A percentile compares a stretch with the other conserved stretches of the same genome.
These are phyloP conservation scores for Cynopterus brachyotis DNA, from an alignment of 2,113 vertebrate genomes.

Conservation along the genomic window DNA sequence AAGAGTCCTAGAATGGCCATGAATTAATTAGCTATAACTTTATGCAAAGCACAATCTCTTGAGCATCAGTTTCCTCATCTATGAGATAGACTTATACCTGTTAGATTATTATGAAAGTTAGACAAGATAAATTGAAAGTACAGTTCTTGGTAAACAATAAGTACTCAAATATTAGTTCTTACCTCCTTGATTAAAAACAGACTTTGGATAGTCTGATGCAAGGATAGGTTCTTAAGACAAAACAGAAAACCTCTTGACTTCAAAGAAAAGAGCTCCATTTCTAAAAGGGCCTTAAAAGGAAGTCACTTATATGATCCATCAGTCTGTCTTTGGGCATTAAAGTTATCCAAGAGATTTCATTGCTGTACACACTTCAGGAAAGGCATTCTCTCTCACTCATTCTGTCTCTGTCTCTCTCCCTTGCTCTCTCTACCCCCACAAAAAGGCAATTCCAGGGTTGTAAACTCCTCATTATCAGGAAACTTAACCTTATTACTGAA, in stretches of 20 bases:
- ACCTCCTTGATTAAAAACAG: neutral
- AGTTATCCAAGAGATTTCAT: neutral
- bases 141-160: conserved; percentile 16
- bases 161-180: neutral
- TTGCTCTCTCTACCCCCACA: neutral
- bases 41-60: conserved; percentile 45
- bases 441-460: conserved; percentile 41
- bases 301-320: conserved; percentile 21
- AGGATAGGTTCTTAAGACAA: neutral
- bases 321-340: conserved; percentile 19
- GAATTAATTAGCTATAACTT: conserved; percentile 9
- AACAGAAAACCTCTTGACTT: conserved; percentile 6
- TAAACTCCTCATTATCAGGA: conserved; percentile 58
- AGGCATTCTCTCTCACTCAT: neutral
- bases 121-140: conserved; percentile 25
- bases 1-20: neutral
- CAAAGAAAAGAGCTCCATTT: conserved; percentile 16
- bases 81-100: neutral
- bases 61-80: neutral
- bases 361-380: conserved; percentile 29
- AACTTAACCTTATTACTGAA: conserved; percentile 60
- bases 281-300: conserved; percentile 35
- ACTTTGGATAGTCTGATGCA: neutral
- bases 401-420: neutral
- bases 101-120: conserved; percentile 34